Base-by-base conservation (phyloP, 2,888 invertebrate species). In the Cremastinae sp. region DNA sequence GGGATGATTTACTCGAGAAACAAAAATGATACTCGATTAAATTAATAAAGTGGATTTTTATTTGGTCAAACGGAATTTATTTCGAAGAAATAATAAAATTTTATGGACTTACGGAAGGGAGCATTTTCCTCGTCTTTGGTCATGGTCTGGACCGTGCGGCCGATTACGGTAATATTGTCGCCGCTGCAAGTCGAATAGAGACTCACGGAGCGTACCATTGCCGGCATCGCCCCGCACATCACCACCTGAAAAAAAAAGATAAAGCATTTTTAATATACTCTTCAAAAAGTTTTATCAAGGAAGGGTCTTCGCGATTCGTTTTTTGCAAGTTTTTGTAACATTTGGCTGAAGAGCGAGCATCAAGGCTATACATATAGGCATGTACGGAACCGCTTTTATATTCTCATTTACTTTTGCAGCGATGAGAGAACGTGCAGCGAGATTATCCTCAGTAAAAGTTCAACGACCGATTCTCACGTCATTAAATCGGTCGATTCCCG, bases 221-320 rank as follows among this genome's bases (percentile, higher is more conserved):
- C 92, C 91, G 93, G 93, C 91, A 93, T 93, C 92, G 93, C 93
- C 91, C 93, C 93, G 93, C 93, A 93, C 92, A 93, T 93, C 92
- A 93, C 93, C 93, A 93, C 93, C 93, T 93, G 90, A 34, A 87
- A 85, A 41, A 66, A 54, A 65, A 53, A 2, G 2, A 18, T 8
- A 54, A 58, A 43, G 12, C 4, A 45, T 47, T 20, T 47, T 12
- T n/a, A n/a, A n/a, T n/a, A n/a, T n/a, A n/a, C n/a, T n/a, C n/a
- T n/a, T n/a, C n/a, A n/a, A n/a, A n/a, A n/a, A n/a, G n/a, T n/a
- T n/a, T n/a, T n/a, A n/a, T n/a, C 2, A 10, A 53, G 12, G 8
- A 43, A 41, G 2, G 14, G n/a, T n/a, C n/a, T n/a, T n/a, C n/a
- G n/a, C n/a, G n/a, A n/a, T n/a, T n/a, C n/a, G n/a, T n/a, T n/a